Conservation (phyloP, 2,888 invertebrate genomes). For the Troides oblongomaculatus region DNA sequence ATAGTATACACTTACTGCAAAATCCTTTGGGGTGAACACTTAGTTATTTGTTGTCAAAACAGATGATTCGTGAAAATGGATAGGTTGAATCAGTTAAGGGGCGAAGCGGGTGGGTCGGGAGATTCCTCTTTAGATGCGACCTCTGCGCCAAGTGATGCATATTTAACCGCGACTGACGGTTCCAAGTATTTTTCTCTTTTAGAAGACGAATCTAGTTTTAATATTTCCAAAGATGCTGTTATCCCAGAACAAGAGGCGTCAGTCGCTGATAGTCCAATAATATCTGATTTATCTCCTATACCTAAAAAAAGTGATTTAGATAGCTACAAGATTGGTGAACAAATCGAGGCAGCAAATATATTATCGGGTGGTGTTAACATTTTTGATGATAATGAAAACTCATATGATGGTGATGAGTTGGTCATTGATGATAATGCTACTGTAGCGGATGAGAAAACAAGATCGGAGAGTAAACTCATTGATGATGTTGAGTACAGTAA, state of each 20-base stretch:
- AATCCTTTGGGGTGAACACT: slow-evolving; percentile 14
- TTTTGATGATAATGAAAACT: slow-evolving; percentile 77
- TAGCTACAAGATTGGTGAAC: slow-evolving; percentile 67
- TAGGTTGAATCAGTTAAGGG: slow-evolving; percentile 71
- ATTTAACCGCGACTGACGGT: slow-evolving; percentile 69
- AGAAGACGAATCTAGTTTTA: slow-evolving; percentile 66
- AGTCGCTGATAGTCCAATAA: slow-evolving; percentile 49
- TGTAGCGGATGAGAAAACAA: slow-evolving; percentile 57
- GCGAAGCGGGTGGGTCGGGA: slow-evolving; percentile 59
- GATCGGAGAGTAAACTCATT: slow-evolving; percentile 43
- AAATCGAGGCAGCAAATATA: slow-evolving; percentile 74
- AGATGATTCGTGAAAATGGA: slow-evolving; percentile 77
- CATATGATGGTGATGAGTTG: slow-evolving; percentile 72
- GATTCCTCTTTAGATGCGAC: slow-evolving; percentile 68
- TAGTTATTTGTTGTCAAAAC: slow-evolving; percentile 49
- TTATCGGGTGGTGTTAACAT: slow-evolving; percentile 74
- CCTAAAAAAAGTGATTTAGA: slow-evolving; percentile 61
- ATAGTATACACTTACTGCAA: slow-evolving; percentile 35
- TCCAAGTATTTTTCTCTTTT: slow-evolving; percentile 73
- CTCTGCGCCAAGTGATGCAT: slow-evolving; percentile 63
- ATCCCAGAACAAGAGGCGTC: slow-evolving; percentile 45
- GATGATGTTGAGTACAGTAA: slow-evolving; percentile 44
- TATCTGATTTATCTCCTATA: slow-evolving; percentile 64
- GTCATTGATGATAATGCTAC: slow-evolving; percentile 71
- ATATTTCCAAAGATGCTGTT: slow-evolving; percentile 61